Evolutionary conservation across 2,888 invertebrate species (phyloP).

Genomic region (Parthenolecanium corni): DNA sequence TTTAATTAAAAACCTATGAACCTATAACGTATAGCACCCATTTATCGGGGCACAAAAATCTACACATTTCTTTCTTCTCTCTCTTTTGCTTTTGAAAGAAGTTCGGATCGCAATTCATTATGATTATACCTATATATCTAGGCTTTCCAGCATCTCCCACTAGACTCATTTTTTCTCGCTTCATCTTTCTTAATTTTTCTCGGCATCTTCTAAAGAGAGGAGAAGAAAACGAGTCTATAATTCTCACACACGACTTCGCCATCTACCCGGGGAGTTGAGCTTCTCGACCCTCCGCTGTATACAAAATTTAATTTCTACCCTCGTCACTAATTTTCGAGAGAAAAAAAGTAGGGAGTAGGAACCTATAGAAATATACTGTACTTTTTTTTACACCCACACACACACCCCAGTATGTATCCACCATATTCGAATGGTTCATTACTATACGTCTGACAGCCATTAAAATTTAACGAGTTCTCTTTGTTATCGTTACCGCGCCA

Average conservation of each 20-base stretch:
- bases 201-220: constrained; percentile 4
- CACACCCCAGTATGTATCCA: constrained; percentile 4
- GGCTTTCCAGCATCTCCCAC: not conserved
- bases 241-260: not conserved
- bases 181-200: not conserved
- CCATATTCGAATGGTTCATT: constrained; percentile 11
- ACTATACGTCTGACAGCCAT: constrained; percentile 17
- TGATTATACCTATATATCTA: too few relatives aligned
- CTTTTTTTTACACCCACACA: not conserved
- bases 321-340: constrained; percentile 10
- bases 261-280: constrained; percentile 4
- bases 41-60: constrained; percentile 9
- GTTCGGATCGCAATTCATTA: not conserved
- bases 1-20: constrained; percentile 8
- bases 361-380: not conserved
- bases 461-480: constrained; percentile 19
- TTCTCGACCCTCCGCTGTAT: not conserved
- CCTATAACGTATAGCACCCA: not conserved
- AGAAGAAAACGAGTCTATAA: not conserved
- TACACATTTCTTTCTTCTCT: too few relatives aligned
- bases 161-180: not conserved
- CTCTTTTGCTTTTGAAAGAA: not conserved
- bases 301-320: not conserved
- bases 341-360: constrained; percentile 3
- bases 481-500: constrained; percentile 5